A percentile compares a stretch with the other conserved stretches of the same genome.
Evolutionary conservation across 2,113 vertebrate genomes (phyloP).

Genomic region (Carassius carassius): DNA sequence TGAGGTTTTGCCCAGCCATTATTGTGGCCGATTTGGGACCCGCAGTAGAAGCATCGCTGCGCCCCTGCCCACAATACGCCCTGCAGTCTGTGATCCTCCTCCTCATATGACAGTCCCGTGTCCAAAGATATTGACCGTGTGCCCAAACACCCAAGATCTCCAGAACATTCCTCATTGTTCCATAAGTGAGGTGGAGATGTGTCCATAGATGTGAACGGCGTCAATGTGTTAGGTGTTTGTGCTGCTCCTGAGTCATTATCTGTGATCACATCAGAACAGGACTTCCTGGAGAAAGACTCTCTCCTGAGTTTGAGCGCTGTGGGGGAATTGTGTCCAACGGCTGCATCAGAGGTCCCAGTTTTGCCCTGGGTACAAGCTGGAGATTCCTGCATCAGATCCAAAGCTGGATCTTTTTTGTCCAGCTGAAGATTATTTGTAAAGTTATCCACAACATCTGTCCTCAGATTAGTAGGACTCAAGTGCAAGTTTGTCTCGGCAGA

Average conservation of each 20-base stretch:
- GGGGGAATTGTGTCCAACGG: conserved; percentile 4
- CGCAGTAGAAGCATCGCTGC: conserved; percentile 59
- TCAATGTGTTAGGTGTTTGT: not conserved
- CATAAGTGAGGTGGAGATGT: conserved; percentile 35
- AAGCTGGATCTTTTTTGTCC: conserved; percentile 31
- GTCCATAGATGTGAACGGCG: not conserved
- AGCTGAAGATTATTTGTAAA: not conserved
- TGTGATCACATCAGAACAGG: conserved; percentile 16
- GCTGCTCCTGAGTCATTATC: not conserved
- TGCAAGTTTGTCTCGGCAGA: conserved; percentile 8
- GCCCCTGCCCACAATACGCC: not conserved
- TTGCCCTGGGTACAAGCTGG: conserved; percentile 60
- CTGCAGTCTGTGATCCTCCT: conserved; percentile 51
- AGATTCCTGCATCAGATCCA: conserved; percentile 56
- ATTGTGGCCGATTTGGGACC: not conserved
- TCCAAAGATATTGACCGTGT: conserved; percentile 56
- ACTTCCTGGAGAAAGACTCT: conserved; percentile 45
- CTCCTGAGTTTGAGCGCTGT: conserved; percentile 40
- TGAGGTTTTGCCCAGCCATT: conserved; percentile 7
- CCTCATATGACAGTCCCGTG: conserved; percentile 57
- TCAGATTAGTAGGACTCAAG: not conserved
- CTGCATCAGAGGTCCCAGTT: conserved; percentile 56
- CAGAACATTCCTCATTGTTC: conserved; percentile 38
- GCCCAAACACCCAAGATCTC: conserved; percentile 11
- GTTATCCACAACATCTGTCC: not conserved